Percentiles rank a stretch among this genome's conserved stretches.
phyloP scores from a whole-genome alignment of 2,888 invertebrate genomes.

The Heterodera filipjevi region DNA sequence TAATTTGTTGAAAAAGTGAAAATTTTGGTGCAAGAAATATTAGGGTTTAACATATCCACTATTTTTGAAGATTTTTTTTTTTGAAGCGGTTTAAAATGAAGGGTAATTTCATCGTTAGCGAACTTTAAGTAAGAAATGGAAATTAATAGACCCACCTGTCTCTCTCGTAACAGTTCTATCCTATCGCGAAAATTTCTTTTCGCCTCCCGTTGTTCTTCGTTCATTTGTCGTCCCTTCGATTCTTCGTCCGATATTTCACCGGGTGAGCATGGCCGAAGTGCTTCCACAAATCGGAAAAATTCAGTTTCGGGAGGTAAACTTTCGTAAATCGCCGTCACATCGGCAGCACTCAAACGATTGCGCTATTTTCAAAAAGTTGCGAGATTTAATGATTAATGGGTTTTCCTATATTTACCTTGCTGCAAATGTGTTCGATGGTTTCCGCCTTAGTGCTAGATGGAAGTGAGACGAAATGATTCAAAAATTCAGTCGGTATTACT shows the following conservation, averaged over 20 bases:
- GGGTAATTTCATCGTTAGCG: too few species aligned
- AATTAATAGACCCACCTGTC: constrained; percentile 35
- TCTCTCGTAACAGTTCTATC: constrained; percentile 28
- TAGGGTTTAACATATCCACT: too few species aligned
- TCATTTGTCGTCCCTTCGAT: neutral
- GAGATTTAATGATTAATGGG: neutral
- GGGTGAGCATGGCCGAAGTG: constrained; percentile 23
- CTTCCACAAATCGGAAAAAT: constrained; percentile 38
- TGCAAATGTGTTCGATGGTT: constrained; percentile 5
- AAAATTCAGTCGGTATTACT: constrained; percentile 19
- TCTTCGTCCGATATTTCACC: constrained; percentile 6
- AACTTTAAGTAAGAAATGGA: too few species aligned
- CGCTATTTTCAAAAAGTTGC: constrained; percentile 1
- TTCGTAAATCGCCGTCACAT: constrained; percentile 30
- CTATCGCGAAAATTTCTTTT: constrained; percentile 29
- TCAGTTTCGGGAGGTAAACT: constrained; percentile 29
- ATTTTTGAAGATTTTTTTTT: too few species aligned
- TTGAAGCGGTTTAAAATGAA: too few species aligned
- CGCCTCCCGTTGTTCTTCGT: constrained; percentile 18
- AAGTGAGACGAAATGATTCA: neutral
- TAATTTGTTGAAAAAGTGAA: too few species aligned
- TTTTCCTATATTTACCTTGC: neutral
- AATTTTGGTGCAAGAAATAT: too few species aligned
- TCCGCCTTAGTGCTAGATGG: neutral
- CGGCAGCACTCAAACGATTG: constrained; percentile 24